A percentile compares a stretch with the other conserved stretches of the same genome.
These are phyloP conservation scores for Macquaria ambigua DNA, from an alignment of 2,113 vertebrate genomes.

Conservation along the genomic window DNA sequence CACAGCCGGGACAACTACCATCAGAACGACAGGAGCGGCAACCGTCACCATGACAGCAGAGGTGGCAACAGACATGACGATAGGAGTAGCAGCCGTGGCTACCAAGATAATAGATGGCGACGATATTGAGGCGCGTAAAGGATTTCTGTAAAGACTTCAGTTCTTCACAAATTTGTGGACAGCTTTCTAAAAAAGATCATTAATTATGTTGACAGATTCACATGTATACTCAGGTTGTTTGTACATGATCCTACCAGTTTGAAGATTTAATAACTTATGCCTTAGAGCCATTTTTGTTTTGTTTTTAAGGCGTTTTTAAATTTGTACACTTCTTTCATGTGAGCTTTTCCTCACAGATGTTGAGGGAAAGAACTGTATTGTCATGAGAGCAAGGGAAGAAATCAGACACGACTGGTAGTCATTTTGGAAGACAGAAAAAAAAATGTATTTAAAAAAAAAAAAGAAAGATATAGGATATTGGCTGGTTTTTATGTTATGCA, in stretches of 20 bases:
- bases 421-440: conserved; percentile 21
- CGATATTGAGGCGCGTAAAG: conserved; percentile 69
- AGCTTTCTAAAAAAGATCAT: conserved; percentile 4
- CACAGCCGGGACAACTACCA: conserved; percentile 82
- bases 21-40: conserved; percentile 61
- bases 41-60: conserved; percentile 65
- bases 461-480: conserved; percentile 15
- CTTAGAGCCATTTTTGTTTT: conserved; percentile 59
- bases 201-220: conserved; percentile 41
- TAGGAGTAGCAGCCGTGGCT: conserved; percentile 79
- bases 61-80: conserved; percentile 84
- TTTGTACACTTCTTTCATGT: conserved; percentile 55
- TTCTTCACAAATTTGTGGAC: conserved; percentile 38
- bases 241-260: conserved; percentile 59
- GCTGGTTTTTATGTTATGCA: conserved; percentile 60
- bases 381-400: conserved; percentile 22
- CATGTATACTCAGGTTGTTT: conserved; percentile 74
- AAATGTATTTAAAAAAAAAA: conserved; percentile 24
- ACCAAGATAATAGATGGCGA: conserved; percentile 86
- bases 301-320: conserved; percentile 76
- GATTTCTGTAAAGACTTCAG: conserved; percentile 37
- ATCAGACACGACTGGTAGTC: not conserved
- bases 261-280: conserved; percentile 55
- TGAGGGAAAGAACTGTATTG: not conserved
- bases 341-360: conserved; percentile 62